These are phyloP conservation scores for Triplophysa bombifrons DNA, from an alignment of 2,797 vertebrate genomes.

Conservation along the genomic window DNA sequence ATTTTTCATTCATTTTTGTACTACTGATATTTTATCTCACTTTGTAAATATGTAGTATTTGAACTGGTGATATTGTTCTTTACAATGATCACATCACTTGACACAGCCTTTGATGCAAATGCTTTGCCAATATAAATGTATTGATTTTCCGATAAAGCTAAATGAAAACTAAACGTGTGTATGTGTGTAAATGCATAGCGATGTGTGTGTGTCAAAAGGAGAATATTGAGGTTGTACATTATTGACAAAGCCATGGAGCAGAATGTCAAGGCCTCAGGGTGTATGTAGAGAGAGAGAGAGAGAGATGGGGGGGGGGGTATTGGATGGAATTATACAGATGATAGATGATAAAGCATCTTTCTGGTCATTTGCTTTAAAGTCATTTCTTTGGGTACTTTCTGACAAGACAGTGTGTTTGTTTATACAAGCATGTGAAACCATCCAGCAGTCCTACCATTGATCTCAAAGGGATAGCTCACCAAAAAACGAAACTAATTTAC, in stretches of 20 bases:
- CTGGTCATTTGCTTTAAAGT: slow-evolving; percentile 19
- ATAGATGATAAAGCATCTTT: not conserved
- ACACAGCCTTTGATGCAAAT: no score
- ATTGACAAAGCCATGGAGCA: slow-evolving; percentile 58
- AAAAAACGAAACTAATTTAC: no score
- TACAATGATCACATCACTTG: no score
- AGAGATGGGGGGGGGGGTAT: not conserved
- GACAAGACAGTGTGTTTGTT: not conserved
- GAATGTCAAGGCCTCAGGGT: slow-evolving; percentile 63
- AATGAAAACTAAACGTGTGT: not conserved
- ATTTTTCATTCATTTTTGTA: not conserved
- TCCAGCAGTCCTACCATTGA: no score
- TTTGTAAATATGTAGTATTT: not conserved
- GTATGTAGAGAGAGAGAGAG: not conserved
- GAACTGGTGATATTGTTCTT: not conserved
- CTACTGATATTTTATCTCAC: not conserved
- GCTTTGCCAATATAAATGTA: no score
- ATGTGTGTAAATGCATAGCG: slow-evolving; percentile 17
- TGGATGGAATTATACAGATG: not conserved
- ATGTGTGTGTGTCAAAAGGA: not conserved
- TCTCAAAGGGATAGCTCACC: no score
- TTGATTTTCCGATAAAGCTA: no score
- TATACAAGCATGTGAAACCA: not conserved
- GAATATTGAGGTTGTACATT: slow-evolving; percentile 50
- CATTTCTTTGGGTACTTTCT: not conserved